These are phyloP conservation scores for Eustalomyia histrio DNA, from an alignment of 2,888 invertebrate genomes.

Conservation along the genomic window DNA sequence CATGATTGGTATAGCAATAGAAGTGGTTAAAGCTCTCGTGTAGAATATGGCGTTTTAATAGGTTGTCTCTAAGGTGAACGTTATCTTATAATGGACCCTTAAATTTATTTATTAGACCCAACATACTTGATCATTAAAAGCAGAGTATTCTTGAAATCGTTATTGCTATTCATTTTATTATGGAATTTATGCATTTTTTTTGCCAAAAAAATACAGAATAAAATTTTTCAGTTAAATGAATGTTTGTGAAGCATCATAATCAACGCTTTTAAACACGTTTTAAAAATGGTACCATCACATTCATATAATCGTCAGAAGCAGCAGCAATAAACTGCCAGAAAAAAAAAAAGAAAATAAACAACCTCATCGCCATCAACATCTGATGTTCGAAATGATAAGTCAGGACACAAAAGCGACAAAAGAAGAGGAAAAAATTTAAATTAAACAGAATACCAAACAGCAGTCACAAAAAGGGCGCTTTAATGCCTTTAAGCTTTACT, in stretches of 20 bases:
- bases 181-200: background rate
- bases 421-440: background rate
- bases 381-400: constrained; percentile 45
- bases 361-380: constrained; percentile 9
- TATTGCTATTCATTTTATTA: background rate
- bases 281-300: constrained; percentile 42
- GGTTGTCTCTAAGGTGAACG: no score
- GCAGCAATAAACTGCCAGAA: constrained; percentile 8
- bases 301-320: constrained; percentile 33
- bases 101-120: no score
- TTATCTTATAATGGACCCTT: no score
- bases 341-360: constrained; percentile 8
- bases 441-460: constrained; percentile 23
- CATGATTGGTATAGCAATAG: no score
- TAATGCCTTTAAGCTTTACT: constrained; percentile 55
- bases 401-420: constrained; percentile 9
- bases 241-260: constrained; percentile 61
- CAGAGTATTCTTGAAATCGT: background rate
- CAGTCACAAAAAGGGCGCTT: constrained; percentile 49
- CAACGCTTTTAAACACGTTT: constrained; percentile 64
- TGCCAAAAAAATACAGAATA: background rate
- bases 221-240: constrained; percentile 49
- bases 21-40: no score
- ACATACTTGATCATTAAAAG: no score
- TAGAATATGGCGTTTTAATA: no score